Percentiles rank a stretch among this genome's conserved stretches.
phyloP scores from a whole-genome alignment of 2,113 vertebrate species.

The Colinus virginianus region DNA sequence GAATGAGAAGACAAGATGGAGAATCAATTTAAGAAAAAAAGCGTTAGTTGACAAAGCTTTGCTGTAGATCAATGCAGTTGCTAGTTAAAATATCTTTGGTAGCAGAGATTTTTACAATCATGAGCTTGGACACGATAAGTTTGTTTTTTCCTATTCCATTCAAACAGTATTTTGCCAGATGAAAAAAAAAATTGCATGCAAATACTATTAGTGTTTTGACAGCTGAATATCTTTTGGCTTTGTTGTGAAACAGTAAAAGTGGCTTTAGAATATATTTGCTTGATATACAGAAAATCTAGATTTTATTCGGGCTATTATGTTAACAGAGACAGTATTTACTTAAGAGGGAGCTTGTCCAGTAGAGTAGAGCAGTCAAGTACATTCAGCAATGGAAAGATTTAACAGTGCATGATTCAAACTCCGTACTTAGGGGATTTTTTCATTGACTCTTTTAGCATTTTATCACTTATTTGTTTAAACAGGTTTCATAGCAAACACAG shows the following conservation, averaged over 20 bases:
- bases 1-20: constrained; percentile 85
- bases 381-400: constrained; percentile 37
- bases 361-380: constrained; percentile 2
- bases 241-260: neutral
- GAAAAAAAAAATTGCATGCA: neutral
- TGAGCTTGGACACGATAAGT: constrained; percentile 30
- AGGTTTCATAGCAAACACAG: constrained; percentile 52
- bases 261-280: constrained; percentile 28
- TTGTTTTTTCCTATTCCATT: neutral
- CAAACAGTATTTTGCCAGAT: constrained; percentile 28
- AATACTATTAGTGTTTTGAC: constrained; percentile 26
- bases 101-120: constrained; percentile 64
- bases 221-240: constrained; percentile 43
- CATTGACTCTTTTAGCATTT: constrained; percentile 58
- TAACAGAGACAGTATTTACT: constrained; percentile 20
- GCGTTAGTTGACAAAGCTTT: constrained; percentile 81
- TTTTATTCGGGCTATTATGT: constrained; percentile 19
- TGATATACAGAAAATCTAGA: constrained; percentile 3
- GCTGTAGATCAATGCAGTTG: constrained; percentile 78
- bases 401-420: constrained; percentile 15
- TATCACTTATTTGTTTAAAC: constrained; percentile 72
- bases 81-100: constrained; percentile 78
- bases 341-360: neutral
- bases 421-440: constrained; percentile 31
- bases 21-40: constrained; percentile 84